These are phyloP conservation scores for Hyles euphorbiae DNA, from an alignment of 1,140 invertebrate genomes.

Conservation along the genomic window DNA sequence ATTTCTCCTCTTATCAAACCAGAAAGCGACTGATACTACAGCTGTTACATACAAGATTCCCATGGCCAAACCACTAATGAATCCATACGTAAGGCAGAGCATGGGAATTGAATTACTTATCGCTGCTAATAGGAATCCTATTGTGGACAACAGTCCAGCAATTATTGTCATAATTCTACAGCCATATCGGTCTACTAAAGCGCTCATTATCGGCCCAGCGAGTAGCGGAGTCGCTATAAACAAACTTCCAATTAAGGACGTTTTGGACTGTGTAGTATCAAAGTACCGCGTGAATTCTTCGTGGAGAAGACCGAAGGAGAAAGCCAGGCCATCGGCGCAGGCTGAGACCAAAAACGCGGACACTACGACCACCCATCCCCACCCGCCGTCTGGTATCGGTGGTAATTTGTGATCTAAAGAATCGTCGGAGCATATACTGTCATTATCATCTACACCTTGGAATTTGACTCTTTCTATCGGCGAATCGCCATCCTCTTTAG, in stretches of 20 bases:
- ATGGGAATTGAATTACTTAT: slow-evolving; percentile 82
- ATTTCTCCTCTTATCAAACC: slow-evolving; percentile 94
- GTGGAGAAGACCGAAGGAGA: slow-evolving; percentile 92
- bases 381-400: slow-evolving; percentile 61
- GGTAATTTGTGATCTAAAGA: slow-evolving; percentile 38
- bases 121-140: slow-evolving; percentile 86
- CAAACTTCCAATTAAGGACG: slow-evolving; percentile 89
- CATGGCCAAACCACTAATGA: slow-evolving; percentile 89
- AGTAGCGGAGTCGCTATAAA: slow-evolving; percentile 91
- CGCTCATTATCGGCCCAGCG: slow-evolving; percentile 89
- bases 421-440: slow-evolving; percentile 51
- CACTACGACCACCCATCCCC: slow-evolving; percentile 91
- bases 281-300: slow-evolving; percentile 90
- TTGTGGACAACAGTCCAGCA: slow-evolving; percentile 83
- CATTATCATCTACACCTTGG: slow-evolving; percentile 43
- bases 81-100: slow-evolving; percentile 89
- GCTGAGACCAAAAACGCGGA: slow-evolving; percentile 89
- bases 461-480: slow-evolving; percentile 57
- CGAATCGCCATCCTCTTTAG: slow-evolving; percentile 35
- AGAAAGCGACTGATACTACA: slow-evolving; percentile 95
- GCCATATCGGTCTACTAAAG: slow-evolving; percentile 91
- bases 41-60: slow-evolving; percentile 91
- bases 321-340: slow-evolving; percentile 93
- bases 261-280: slow-evolving; percentile 84
- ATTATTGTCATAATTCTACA: slow-evolving; percentile 89